These are phyloP conservation scores for Limanda limanda DNA, from an alignment of 2,113 vertebrate genomes.

Conservation along the genomic window DNA sequence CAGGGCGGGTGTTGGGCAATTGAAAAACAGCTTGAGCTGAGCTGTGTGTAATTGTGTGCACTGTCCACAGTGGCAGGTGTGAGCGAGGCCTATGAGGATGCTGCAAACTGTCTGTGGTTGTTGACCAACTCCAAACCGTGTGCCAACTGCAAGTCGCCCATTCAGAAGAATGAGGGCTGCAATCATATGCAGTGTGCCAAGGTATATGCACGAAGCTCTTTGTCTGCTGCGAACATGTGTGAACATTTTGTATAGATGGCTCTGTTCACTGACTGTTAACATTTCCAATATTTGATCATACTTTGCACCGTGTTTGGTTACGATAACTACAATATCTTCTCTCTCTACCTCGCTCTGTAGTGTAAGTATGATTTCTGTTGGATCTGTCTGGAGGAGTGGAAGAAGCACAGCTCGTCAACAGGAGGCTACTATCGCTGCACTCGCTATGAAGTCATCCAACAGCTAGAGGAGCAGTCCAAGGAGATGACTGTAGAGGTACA, in stretches of 20 bases:
- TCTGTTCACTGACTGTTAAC: not conserved
- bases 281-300: not conserved
- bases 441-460: slow-evolving; percentile 97
- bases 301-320: not conserved
- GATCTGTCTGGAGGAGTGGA: slow-evolving; percentile 89
- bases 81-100: slow-evolving; percentile 96
- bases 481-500: slow-evolving; percentile 98
- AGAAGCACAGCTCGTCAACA: slow-evolving; percentile 97
- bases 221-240: not conserved
- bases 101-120: slow-evolving; percentile 99
- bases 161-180: slow-evolving; percentile 99
- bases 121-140: slow-evolving; percentile 98
- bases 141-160: slow-evolving; percentile 99
- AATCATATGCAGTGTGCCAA: slow-evolving; percentile 99
- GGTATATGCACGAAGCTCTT: slow-evolving; percentile 75
- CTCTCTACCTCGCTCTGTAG: slow-evolving; percentile 68
- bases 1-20: slow-evolving; percentile 27
- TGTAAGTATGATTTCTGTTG: slow-evolving; percentile 99
- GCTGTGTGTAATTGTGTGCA: slow-evolving; percentile 3
- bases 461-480: slow-evolving; percentile 97
- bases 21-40: slow-evolving; percentile 23
- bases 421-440: slow-evolving; percentile 99
- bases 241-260: no score
- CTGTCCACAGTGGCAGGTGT: slow-evolving; percentile 91
- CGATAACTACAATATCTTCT: not conserved